Evolutionary conservation across 2,888 invertebrate genomes (phyloP), one percentile per base, ranked within the genome.

Genomic region (Melanostoma mellinum): DNA sequence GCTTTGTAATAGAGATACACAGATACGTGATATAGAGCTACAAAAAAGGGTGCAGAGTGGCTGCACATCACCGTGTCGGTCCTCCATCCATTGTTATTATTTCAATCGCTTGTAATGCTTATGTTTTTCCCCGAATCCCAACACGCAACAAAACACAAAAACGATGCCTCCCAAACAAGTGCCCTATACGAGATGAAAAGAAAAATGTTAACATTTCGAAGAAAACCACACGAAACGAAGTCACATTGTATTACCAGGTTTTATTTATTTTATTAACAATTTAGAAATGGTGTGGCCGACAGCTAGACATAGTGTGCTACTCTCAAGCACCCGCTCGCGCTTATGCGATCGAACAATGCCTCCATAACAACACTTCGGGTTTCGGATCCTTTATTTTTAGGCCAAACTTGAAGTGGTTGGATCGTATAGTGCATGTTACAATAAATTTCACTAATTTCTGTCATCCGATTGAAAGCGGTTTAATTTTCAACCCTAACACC

Each of bases 391-490:
- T 69, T 63, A 44, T 74, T 77, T 79, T 67, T 77, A 58, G 84
- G 69, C 78, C 73, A 78, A 84, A 71, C 71, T 71, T 20, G 60
- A 79, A 84, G 84, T 71, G 78, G 84, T 55, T 67, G 72, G 52
- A 74, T 52, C 9, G 4, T 35, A 53, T 63, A 78, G 71, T 71
- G 79, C 74, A 71, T 79, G 79, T 75, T 79, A 90, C 91, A 90
- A 90, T 90, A 90, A 90, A 90, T 91, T 91, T 91, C 90, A 90
- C 90, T 90, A 90, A 90, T 90, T 90, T 90, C 90, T 91, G 90
- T 90, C 90, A 90, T 90, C 90, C 89, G 87, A 88, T 87, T 88
- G 67, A 85, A 67, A 84, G 84, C 71, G 36, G 65, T 73, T 77
- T 36, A 46, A 61, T 46, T 20, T 20, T 20, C 20, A 20, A 46